phyloP scores from a whole-genome alignment of 1,140 invertebrate species.

The Spodoptera litura region DNA sequence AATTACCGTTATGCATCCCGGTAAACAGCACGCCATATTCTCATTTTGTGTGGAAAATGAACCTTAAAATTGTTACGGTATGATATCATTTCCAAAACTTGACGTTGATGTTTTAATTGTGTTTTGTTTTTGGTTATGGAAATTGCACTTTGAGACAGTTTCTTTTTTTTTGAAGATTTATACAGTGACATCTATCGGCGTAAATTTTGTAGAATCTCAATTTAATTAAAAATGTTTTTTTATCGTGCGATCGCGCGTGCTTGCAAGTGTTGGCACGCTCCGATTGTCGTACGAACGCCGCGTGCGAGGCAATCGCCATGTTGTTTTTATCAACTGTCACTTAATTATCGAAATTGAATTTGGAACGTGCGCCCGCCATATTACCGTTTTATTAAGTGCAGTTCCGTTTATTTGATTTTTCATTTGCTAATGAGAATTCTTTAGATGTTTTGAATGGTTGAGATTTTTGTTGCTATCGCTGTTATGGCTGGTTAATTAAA shows the following conservation, averaged over 20 bases:
- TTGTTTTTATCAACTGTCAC: constrained; percentile 75
- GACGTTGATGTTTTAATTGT: constrained; percentile 55
- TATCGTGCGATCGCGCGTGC: constrained; percentile 73
- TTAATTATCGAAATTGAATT: constrained; percentile 81
- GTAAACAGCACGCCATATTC: constrained; percentile 65
- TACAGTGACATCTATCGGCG: constrained; percentile 63
- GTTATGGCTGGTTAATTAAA: too few species aligned
- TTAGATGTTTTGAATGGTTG: constrained; percentile 25
- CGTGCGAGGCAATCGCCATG: constrained; percentile 58
- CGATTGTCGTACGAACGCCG: constrained; percentile 53
- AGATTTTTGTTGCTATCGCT: constrained; percentile 1
- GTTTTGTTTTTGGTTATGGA: constrained; percentile 43
- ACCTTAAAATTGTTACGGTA: constrained; percentile 54
- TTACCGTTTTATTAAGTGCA: constrained; percentile 51
- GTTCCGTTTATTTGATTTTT: constrained; percentile 41
- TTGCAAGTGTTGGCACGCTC: constrained; percentile 76
- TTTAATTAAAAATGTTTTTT: constrained; percentile 82
- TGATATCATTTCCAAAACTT: constrained; percentile 49
- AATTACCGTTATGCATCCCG: constrained; percentile 74
- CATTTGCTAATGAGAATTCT: constrained; percentile 39
- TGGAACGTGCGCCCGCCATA: constrained; percentile 56
- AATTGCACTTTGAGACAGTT: constrained; percentile 54
- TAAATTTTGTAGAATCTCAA: constrained; percentile 78
- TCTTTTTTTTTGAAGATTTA: not conserved
- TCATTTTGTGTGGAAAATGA: constrained; percentile 52